Evolutionary conservation across 2,888 invertebrate genomes (phyloP).

Genomic region (Spodoptera littoralis): DNA sequence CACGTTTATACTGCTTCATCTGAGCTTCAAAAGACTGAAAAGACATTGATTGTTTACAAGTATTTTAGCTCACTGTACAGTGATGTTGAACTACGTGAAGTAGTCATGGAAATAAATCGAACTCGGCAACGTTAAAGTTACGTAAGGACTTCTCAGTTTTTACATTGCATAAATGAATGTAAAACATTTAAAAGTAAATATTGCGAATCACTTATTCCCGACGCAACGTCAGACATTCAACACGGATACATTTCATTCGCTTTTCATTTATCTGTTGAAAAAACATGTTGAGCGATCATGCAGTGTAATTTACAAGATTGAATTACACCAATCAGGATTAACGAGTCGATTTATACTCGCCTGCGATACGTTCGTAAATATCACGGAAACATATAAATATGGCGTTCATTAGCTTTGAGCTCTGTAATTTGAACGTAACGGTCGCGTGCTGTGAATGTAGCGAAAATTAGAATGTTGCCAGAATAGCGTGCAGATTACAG

Average conservation of each 20-base stretch:
- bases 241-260: constrained; percentile 22
- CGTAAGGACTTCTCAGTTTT: neutral
- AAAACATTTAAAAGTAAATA: constrained; percentile 2
- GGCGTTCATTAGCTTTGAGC: constrained; percentile 59
- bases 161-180: neutral
- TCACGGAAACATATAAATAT: constrained; percentile 52
- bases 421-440: constrained; percentile 55
- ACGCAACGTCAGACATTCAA: constrained; percentile 39
- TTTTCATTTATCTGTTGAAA: constrained; percentile 42
- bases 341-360: constrained; percentile 56
- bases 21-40: constrained; percentile 21
- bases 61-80: neutral
- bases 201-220: constrained; percentile 31
- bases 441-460: constrained; percentile 53
- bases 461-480: constrained; percentile 62
- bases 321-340: constrained; percentile 61
- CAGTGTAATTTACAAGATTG: constrained; percentile 58
- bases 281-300: constrained; percentile 42
- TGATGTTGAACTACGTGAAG: neutral
- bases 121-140: constrained; percentile 1
- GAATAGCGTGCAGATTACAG: constrained; percentile 62
- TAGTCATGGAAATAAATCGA: constrained; percentile 8
- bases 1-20: constrained; percentile 9
- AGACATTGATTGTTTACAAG: constrained; percentile 22
- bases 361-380: constrained; percentile 45